Evolutionary conservation across 2,888 invertebrate genomes (phyloP), one percentile per base, ranked within the genome.

Genomic region (Synergus japonicus): DNA sequence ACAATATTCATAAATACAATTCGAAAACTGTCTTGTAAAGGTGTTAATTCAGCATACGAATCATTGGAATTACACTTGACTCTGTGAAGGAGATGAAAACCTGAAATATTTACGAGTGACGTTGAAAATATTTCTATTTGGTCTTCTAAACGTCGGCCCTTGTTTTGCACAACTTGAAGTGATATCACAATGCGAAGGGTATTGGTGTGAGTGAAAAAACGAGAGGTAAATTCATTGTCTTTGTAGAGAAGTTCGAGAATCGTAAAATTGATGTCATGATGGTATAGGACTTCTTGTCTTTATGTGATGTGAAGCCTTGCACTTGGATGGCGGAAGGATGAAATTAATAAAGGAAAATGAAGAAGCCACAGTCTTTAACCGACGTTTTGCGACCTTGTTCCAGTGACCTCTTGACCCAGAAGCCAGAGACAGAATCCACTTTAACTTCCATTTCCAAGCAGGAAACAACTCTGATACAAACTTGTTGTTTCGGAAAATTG

Each of bases 401-500:
- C 85, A 86, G 85, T 89, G 85, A 85, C 89, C 89, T 86, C 85
- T 87, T 86, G 88, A 88, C 88, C 87, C 78, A 85, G 78, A 77
- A 73, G 37, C 37, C 49, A 15, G 49, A 54, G 54, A 54, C 37
- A 54, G 54, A 73, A 73, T 73, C 49, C 37, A 73, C 66, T 66
- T 66, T 66, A 66, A 49, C 49, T 73, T 37, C 49, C n/a, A 49
- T 73, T 49, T 54, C 37, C 73, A 37, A 49, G 49, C 76, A 79
- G 78, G 79, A 83, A 76, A 76, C 79, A 54, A 73, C 15, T 37
- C 10, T 29, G 37, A 54, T n/a, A 49, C n/a, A n/a, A 73, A 54
- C 49, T 49, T 41, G 29, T 46, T 67, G 44, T 54, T 29, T 73
- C 54, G 49, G 54, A 54, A 73, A 73, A 73, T 37, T 73, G n/a